These are phyloP conservation scores for Stictonetta naevosa DNA, from an alignment of 2,113 vertebrate species.

Conservation along the genomic window DNA sequence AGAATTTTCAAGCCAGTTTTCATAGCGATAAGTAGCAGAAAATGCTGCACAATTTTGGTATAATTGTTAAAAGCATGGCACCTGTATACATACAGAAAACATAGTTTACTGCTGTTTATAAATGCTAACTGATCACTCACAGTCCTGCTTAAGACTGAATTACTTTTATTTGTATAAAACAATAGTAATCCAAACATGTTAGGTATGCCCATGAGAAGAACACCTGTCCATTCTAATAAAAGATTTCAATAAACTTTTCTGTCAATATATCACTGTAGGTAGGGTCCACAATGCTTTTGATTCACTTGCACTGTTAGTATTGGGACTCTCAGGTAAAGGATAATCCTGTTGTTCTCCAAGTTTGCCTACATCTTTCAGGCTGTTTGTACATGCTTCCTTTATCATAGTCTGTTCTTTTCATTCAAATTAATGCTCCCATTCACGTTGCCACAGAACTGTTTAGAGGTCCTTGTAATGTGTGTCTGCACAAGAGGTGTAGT, in stretches of 20 bases:
- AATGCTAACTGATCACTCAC: background rate
- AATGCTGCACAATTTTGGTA: background rate
- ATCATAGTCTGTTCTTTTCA: background rate
- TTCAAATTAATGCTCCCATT: background rate
- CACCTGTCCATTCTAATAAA: background rate
- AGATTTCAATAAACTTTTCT: background rate
- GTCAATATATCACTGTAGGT: background rate
- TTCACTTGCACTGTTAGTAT: background rate
- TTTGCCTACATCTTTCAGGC: background rate
- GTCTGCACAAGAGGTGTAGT: background rate
- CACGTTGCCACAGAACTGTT: background rate
- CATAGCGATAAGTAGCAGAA: background rate
- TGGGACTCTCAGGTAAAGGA: background rate
- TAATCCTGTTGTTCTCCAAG: background rate
- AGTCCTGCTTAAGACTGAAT: background rate
- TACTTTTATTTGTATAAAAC: background rate
- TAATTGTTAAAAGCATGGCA: rapidly evolving
- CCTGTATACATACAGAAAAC: background rate
- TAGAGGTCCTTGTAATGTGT: background rate
- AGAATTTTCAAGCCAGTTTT: background rate
- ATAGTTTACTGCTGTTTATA: background rate
- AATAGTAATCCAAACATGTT: background rate
- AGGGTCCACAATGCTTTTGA: rapidly evolving
- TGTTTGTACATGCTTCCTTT: background rate
- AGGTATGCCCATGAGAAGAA: background rate